These are phyloP conservation scores for crab-eating macaque (Macaca fascicularis) DNA, from an alignment of 2,113 vertebrate genomes.

Conservation along the genomic window T2T-MFA8v1.1 NC_088380.1:141720001-141720500, in stretches of 20 bases:
- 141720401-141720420: not conserved
- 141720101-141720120: not conserved
- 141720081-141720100: not conserved
- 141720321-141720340: not conserved
- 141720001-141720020: not conserved
- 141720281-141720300: not conserved
- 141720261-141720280: not conserved
- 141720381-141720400: not conserved
- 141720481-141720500: slow-evolving; percentile 50
- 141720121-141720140: not conserved
- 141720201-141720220: not conserved
- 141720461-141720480: slow-evolving; percentile 69
- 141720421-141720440: slow-evolving; percentile 60
- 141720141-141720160: not conserved
- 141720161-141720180: not conserved
- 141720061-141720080: not conserved
- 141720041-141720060: not conserved
- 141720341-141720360: not conserved
- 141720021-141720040: not conserved
- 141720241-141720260: not conserved
- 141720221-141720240: not conserved
- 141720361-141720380: not conserved
- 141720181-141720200: not conserved
- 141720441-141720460: slow-evolving; percentile 62
- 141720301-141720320: not conserved